Evolutionary conservation across 2,797 vertebrate species (phyloP), one percentile per base, ranked within the genome.

Genomic region (Leuciscus waleckii): DNA sequence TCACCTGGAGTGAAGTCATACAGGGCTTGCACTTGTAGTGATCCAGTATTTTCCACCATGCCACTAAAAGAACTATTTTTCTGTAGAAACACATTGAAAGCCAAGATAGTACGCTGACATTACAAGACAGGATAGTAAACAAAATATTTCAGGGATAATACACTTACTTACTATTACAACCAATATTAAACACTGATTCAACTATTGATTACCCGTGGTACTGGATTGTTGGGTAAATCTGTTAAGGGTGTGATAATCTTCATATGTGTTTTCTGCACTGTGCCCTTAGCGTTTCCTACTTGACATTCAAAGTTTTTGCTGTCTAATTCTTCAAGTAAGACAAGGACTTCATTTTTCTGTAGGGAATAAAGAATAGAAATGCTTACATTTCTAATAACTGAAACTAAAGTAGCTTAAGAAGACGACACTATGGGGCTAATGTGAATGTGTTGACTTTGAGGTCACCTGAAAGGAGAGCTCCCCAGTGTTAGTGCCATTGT

Each of bases 381-480:
- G 10, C 14, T 35, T 74, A 32, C 16, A 35, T 29, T 80, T 54
- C 5, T 3, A 29, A 76, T 9, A 54, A 21, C 23, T 68, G 37
- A 69, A 84, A 41, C 43, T 56, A 3, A 1, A 11, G 23, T 68
- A 41, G 16, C 49, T 32, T 71, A 32, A 81, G 67, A 68, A 56
- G 65, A 51, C 9, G 2, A 0, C 21, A 58, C 56, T 79, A 43
- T 21, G 39, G 8, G 39, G 4, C 58, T 46, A 67, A 7, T 10
- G 29, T 39, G 17, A 63, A 74, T 37, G 16, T 32, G 37, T 7
- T 26, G 41, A 65, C 43, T 32, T 17, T 76, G 49, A 54, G 54
- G 2, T 93, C 91, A 99, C 98, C 97, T 98, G 97, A 87, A 95
- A 97, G 61, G 97, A 93, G 7, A 95, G 94, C 43, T 97, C 96